Evolutionary conservation across 1,140 invertebrate genomes (phyloP).

Genomic region (Pseudomyrmex dendroicus): DNA sequence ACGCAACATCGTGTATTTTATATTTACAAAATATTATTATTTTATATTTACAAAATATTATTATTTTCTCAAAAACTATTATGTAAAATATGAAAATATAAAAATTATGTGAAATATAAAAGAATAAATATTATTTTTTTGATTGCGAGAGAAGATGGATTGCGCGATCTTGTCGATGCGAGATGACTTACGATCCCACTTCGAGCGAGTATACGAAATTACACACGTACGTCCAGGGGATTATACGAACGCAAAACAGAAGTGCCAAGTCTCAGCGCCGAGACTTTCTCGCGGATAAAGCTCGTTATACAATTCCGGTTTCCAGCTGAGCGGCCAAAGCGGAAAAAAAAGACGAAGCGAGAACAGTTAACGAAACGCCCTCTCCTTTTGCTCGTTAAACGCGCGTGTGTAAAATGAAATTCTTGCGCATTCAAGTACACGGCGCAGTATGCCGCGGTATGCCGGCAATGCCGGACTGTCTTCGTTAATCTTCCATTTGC

Average conservation of each 20-base stretch:
- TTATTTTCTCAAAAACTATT: too few species aligned
- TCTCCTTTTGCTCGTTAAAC: constrained; percentile 40
- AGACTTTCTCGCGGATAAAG: constrained; percentile 51
- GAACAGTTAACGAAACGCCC: constrained; percentile 16
- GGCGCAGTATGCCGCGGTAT: constrained; percentile 18
- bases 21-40: neutral
- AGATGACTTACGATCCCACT: constrained; percentile 4
- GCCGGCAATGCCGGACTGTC: constrained; percentile 30
- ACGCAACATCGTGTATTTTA: neutral
- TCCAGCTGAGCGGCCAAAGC: neutral
- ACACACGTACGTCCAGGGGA: neutral
- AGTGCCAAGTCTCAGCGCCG: constrained; percentile 4
- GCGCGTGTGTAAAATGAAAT: constrained; percentile 42
- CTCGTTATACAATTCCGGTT: constrained; percentile 55
- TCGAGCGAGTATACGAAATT: constrained; percentile 20
- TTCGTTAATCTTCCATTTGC: constrained; percentile 53
- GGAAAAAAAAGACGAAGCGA: neutral
- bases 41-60: too few species aligned
- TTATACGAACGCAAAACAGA: constrained; percentile 44
- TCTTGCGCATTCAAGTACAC: constrained; percentile 45
- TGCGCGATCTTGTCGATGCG: neutral
- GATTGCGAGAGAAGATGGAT: too few species aligned
- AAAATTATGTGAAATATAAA: too few species aligned
- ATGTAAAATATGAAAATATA: too few species aligned
- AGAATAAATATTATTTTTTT: too few species aligned